Evolutionary conservation across 2,888 invertebrate species (phyloP), one percentile per base, ranked within the genome.

Genomic region (Pollenia angustigena): DNA sequence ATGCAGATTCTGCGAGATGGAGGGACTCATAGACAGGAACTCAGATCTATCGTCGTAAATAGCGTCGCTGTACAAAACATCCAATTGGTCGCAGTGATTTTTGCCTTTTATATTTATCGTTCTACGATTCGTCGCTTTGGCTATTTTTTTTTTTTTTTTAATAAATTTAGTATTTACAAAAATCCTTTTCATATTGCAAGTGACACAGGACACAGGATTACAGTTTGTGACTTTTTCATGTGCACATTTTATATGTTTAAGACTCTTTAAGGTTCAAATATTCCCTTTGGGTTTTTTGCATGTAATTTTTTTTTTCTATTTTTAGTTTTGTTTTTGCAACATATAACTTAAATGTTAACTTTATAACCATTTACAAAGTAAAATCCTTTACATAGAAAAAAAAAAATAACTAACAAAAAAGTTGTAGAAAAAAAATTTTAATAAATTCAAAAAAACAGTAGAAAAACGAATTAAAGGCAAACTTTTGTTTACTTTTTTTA

Each of bases 321-420:
- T 23, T 23, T 23, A 23, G 14, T 46, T 54, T 66, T 62, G 16
- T 44, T 54, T 46, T 44, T 66, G 16, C 14, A 76, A 54, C 52
- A 64, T 54, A 66, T 32, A 54, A 64, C 7, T 46, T 42, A 54
- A 40, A 58, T 56, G 23, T 69, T 68, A 42, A 18, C 40, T 72
- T 54, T 56, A 40, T 69, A 23, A 56, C 18, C 40, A 48, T 76
- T 82, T 75, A 56, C 42, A 50, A 48, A 64, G 79, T 69, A 80
- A 83, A 11, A 82, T 79, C 82, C 58, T 23, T 50, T 23, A 60
- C 14, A 46, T 42, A 85, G 8, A 76, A 75, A n/a, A 16, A 44
- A 16, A 12, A 48, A 44, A 23, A 58, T 23, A 60, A 69, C 46
- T 52, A 83, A 72, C 46, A 79, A 66, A 50, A 66, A 58, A 79